Base-by-base conservation (phyloP, 35 echinoderm and acorn worm species). In the Apostichopus parvimensis region DNA sequence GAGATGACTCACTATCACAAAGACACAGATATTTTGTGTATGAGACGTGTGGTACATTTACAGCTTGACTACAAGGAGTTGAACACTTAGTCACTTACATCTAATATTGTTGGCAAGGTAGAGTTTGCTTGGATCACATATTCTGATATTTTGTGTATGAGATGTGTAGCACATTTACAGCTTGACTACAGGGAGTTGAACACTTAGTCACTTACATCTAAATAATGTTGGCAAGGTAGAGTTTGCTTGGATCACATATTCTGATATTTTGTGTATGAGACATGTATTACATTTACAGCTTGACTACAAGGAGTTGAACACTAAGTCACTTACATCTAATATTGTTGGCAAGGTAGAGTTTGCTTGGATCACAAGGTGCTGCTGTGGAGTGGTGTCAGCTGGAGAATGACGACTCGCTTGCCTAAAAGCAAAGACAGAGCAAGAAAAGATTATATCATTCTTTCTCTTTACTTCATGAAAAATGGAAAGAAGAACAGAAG, bases 341-440 rank as follows among this genome's bases (percentile, higher is more conserved):
- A 88, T 88, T 15, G 60, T 88, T 72, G 86, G 86, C 15, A 88
- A 73, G 14, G 86, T 66, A 66, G 86, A 73, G 57, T 88, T 88
- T 11, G 86, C 86, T 12, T 88, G 86, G 64, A 88, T 88, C 12
- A 88, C 86, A 17, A 60, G 68, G 17, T 88, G 86, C 52, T 88
- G 85, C 25, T 87, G 86, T 13, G 25, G 86, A 54, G 86, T 53
- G 2, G 86, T 14, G 7, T 72, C 86, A 12, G 64, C 7, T 9
- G 60, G 86, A 54, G 86, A 15, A 45, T 88, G 86, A 68, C 86
- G 86, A 72, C 86, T 88, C 4, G 57, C 45, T 18, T 88, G 86
- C 53, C 86, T 88, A 24, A 8, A 88, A 5, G 61, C 15, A 18
- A 28, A 88, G 17, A 73, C 6, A n/a, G 6, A 68, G 18, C 8